phyloP scores from a whole-genome alignment of 2,113 vertebrate species.

The Corvus hawaiiensis region DNA sequence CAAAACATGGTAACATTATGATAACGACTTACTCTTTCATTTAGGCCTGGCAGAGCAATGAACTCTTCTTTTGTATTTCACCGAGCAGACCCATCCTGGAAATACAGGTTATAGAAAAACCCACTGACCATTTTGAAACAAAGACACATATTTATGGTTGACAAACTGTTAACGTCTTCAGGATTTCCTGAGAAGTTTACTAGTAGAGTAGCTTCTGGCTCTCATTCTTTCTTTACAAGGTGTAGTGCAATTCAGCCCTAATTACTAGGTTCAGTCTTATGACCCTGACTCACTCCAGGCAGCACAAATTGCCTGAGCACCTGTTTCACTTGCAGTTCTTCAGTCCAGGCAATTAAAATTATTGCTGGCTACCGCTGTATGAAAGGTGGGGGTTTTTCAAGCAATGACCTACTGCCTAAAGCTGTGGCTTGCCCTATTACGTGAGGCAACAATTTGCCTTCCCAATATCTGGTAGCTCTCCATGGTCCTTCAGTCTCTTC shows the following conservation, averaged over 20 bases:
- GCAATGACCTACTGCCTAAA: background rate
- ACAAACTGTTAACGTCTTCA: background rate
- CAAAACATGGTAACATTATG: background rate
- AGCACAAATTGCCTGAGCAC: background rate
- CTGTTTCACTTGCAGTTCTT: background rate
- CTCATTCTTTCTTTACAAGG: background rate
- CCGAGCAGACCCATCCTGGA: background rate
- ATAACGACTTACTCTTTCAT: background rate
- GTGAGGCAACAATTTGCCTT: background rate
- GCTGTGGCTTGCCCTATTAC: rapidly evolving
- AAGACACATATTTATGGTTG: background rate
- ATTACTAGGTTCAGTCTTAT: background rate
- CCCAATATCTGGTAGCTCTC: background rate
- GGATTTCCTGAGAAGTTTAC: background rate
- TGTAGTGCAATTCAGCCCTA: background rate
- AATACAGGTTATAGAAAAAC: background rate
- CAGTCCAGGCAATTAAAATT: background rate
- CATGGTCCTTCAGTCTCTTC: slow-evolving; percentile 20
- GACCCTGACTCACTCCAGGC: background rate
- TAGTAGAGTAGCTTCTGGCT: background rate
- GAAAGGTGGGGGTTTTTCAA: background rate
- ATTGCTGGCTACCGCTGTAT: background rate
- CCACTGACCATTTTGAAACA: background rate
- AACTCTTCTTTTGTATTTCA: background rate
- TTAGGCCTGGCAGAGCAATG: background rate